Evolutionary conservation across 30 jellyfish, hydroid and myxozoan genomes (phyloP).

Genomic region (Hydractinia echinata): DNA sequence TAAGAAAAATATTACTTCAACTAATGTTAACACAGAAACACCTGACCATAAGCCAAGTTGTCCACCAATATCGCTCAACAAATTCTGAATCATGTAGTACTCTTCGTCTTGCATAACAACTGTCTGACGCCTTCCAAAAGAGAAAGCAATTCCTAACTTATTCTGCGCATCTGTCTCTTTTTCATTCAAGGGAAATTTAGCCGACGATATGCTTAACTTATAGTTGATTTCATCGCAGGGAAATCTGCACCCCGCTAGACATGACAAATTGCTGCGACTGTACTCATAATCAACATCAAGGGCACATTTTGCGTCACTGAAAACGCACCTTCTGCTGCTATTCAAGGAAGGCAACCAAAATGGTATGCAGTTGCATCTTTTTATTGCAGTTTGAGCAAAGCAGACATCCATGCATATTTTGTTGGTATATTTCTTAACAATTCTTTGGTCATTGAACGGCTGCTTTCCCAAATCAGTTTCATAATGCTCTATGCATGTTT

Average conservation of each 20-base stretch:
- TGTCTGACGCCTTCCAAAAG: constrained; percentile 3
- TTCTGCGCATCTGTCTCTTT: not conserved
- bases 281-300: not conserved
- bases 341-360: constrained; percentile 7
- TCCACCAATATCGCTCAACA: constrained; percentile 32
- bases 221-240: constrained; percentile 11
- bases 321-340: constrained; percentile 10
- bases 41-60: constrained; percentile 35
- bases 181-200: not conserved
- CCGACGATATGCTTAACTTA: not conserved
- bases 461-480: not conserved
- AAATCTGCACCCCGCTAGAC: not conserved
- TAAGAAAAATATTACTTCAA: constrained; percentile 13
- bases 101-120: constrained; percentile 9
- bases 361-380: not conserved
- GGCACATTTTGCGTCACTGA: not conserved
- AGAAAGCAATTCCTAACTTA: not conserved
- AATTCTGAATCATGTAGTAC: constrained; percentile 25
- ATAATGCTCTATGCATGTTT: not conserved
- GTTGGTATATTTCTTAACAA: constrained; percentile 4
- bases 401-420: not conserved
- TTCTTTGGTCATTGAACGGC: not conserved
- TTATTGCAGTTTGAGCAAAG: not conserved
- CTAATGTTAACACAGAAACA: constrained; percentile 14
- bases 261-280: not conserved